phyloP scores from a whole-genome alignment of 2,113 vertebrate species.

The Arizona elegans region DNA sequence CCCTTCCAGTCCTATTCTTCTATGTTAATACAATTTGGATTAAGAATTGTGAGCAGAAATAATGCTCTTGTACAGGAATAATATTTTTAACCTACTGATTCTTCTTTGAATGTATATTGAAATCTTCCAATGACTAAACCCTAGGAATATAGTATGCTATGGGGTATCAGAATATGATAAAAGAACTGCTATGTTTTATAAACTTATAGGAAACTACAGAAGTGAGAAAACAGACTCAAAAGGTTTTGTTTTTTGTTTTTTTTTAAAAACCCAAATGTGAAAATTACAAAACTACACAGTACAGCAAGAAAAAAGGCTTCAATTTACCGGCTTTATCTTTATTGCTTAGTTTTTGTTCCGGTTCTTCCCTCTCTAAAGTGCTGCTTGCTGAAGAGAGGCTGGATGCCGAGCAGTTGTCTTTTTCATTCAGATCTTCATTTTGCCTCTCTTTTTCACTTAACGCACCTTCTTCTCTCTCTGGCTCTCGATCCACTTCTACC shows the following conservation, averaged over 20 bases:
- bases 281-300: constrained; percentile 32
- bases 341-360: constrained; percentile 83
- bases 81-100: neutral
- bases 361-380: constrained; percentile 95
- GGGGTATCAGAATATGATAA: neutral
- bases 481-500: constrained; percentile 66
- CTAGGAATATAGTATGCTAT: neutral
- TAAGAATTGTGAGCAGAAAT: neutral
- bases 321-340: constrained; percentile 83
- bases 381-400: constrained; percentile 97
- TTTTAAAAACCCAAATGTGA: neutral
- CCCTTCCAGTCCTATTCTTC: too few species aligned
- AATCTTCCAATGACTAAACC: neutral
- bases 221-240: neutral
- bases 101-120: neutral
- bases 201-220: neutral
- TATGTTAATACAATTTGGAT: neutral
- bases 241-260: neutral
- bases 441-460: constrained; percentile 94
- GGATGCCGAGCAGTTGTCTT: constrained; percentile 97
- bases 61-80: neutral
- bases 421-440: constrained; percentile 96
- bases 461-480: constrained; percentile 79
- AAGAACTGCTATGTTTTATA: neutral
- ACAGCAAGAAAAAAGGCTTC: constrained; percentile 42